Conservation (phyloP, 1,140 invertebrate genomes). For the Cotesia vestalis region DNA sequence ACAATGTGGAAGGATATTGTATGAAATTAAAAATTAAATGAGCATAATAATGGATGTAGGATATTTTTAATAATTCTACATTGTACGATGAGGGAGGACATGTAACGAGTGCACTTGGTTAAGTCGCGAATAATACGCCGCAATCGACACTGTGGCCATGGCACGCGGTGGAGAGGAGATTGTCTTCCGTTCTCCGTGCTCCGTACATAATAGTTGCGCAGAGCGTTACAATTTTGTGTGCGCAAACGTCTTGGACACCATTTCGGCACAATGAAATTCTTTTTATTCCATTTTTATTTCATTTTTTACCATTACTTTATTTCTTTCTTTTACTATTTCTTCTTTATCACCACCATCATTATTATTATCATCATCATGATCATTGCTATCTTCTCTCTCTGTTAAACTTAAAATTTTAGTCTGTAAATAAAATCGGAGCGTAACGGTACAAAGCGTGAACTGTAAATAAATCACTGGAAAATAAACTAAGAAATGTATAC, state of each 20-base stretch:
- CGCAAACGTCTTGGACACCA: slow-evolving; percentile 24
- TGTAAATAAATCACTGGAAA: too few relatives aligned
- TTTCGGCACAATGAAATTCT: slow-evolving; percentile 10
- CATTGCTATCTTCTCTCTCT: neutral
- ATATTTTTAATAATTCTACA: slow-evolving; percentile 13
- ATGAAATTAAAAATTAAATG: slow-evolving; percentile 17
- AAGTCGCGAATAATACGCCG: slow-evolving; percentile 31
- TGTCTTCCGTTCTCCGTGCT: slow-evolving; percentile 31
- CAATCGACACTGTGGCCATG: slow-evolving; percentile 32
- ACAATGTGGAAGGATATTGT: too few relatives aligned
- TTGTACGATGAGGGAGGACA: slow-evolving; percentile 9
- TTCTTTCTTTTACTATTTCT: neutral
- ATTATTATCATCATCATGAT: neutral
- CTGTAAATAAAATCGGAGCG: too few relatives aligned
- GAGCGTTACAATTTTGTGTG: slow-evolving; percentile 28
- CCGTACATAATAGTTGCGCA: slow-evolving; percentile 20
- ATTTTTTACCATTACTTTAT: neutral
- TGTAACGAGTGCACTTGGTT: slow-evolving; percentile 29
- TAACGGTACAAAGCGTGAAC: too few relatives aligned
- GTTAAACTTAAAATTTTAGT: neutral
- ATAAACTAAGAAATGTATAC: too few relatives aligned
- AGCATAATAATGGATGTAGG: neutral
- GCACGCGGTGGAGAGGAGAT: slow-evolving; percentile 16
- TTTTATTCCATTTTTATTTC: neutral
- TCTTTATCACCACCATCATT: neutral